These are phyloP conservation scores for Callinectes sapidus DNA, from an alignment of 2,888 invertebrate species.

Conservation along the genomic window DNA sequence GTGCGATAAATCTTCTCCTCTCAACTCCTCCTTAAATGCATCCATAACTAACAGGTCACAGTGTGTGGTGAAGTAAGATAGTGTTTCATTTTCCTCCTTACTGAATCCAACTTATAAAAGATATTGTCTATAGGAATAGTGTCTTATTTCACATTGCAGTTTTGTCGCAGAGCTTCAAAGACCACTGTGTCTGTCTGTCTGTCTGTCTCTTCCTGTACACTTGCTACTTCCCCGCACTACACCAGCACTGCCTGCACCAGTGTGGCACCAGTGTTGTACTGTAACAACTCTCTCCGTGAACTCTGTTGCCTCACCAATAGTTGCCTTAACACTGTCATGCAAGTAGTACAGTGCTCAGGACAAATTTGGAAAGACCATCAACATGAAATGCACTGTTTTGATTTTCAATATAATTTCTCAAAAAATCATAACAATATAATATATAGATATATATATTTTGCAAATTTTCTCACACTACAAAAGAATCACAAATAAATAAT, in stretches of 20 bases:
- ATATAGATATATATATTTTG: not conserved
- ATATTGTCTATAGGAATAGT: too few relatives aligned
- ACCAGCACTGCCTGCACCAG: too few relatives aligned
- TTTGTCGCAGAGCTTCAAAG: too few relatives aligned
- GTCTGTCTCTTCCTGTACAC: not conserved
- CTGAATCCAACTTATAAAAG: too few relatives aligned
- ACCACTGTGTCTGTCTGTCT: not conserved
- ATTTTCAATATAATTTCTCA: not conserved
- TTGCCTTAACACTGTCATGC: not conserved
- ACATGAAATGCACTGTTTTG: conserved; percentile 18
- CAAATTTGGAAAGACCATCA: conserved; percentile 1
- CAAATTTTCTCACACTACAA: not conserved
- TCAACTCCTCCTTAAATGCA: too few relatives aligned
- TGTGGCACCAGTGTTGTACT: not conserved
- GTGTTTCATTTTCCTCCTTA: too few relatives aligned
- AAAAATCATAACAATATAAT: not conserved
- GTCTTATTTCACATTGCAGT: too few relatives aligned
- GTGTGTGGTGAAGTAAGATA: too few relatives aligned
- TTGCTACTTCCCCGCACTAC: not conserved
- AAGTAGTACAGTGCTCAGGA: not conserved
- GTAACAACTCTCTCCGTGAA: not conserved
- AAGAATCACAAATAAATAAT: not conserved
- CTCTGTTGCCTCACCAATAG: not conserved
- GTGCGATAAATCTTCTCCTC: too few relatives aligned
- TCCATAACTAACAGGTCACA: too few relatives aligned